Evolutionary conservation across 1,140 invertebrate species (phyloP).

Genomic region (Agrypnia vestita): DNA sequence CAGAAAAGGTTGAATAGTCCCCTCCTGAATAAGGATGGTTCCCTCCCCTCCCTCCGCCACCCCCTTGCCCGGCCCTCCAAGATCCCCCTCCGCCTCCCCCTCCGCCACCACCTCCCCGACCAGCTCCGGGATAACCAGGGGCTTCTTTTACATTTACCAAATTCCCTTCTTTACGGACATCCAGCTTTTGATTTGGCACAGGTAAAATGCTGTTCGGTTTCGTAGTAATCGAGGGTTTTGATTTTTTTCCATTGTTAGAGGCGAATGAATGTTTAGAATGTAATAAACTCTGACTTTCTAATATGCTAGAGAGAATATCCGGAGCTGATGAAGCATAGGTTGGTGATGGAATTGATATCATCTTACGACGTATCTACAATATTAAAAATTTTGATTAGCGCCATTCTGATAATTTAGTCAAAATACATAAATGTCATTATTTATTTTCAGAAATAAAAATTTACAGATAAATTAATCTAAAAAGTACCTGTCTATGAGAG

Average conservation of each 20-base stretch:
- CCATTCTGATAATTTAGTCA: background rate
- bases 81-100: constrained; percentile 68
- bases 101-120: constrained; percentile 67
- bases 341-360: constrained; percentile 67
- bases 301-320: constrained; percentile 83
- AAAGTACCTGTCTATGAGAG: constrained; percentile 67
- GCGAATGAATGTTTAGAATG: constrained; percentile 78
- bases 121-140: constrained; percentile 76
- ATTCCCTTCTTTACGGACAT: constrained; percentile 65
- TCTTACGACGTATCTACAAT: constrained; percentile 70
- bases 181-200: constrained; percentile 55
- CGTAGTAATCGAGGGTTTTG: background rate
- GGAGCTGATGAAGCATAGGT: constrained; percentile 64
- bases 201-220: constrained; percentile 13
- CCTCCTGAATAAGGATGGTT: constrained; percentile 60
- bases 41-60: constrained; percentile 63
- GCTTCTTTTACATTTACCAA: constrained; percentile 69
- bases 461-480: constrained; percentile 4
- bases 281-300: constrained; percentile 83
- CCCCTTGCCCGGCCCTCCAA: constrained; percentile 67
- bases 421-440: background rate
- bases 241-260: constrained; percentile 52
- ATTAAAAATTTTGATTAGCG: constrained; percentile 37
- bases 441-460: background rate
- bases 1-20: constrained; percentile 64